Evolutionary conservation across 1,140 invertebrate genomes (phyloP).

Genomic region (Glossosoma conforme): DNA sequence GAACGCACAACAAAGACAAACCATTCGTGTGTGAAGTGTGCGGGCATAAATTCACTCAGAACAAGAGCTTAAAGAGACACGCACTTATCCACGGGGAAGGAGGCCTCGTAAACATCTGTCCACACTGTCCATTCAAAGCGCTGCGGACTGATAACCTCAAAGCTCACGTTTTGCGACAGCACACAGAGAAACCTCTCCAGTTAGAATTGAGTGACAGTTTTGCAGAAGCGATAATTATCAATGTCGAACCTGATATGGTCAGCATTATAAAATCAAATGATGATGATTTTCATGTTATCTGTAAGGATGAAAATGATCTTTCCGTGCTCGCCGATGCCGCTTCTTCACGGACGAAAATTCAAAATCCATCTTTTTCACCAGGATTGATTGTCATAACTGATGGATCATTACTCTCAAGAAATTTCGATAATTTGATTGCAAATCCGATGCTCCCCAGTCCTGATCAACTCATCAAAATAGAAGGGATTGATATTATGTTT

Average conservation of each 20-base stretch:
- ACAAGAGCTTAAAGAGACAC: slow-evolving; percentile 49
- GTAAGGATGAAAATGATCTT: slow-evolving; percentile 24
- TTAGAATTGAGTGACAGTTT: slow-evolving; percentile 36
- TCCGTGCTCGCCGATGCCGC: slow-evolving; percentile 29
- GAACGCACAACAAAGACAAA: slow-evolving; percentile 55
- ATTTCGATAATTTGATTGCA: slow-evolving; percentile 23
- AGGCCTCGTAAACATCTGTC: slow-evolving; percentile 36
- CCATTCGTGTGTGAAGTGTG: slow-evolving; percentile 50
- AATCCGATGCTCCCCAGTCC: slow-evolving; percentile 10
- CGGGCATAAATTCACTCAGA: slow-evolving; percentile 48
- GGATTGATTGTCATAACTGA: too few species aligned
- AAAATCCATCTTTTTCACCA: too few species aligned
- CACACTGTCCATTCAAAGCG: slow-evolving; percentile 48
- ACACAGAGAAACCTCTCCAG: slow-evolving; percentile 40
- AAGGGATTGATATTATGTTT: slow-evolving; percentile 11
- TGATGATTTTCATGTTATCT: too few species aligned
- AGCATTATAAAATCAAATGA: too few species aligned
- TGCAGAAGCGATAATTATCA: too few species aligned
- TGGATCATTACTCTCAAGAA: background rate
- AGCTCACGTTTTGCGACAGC: slow-evolving; percentile 46
- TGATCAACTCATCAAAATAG: slow-evolving; percentile 4
- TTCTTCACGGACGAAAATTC: slow-evolving; percentile 25
- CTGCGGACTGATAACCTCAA: slow-evolving; percentile 55
- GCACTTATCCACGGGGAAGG: slow-evolving; percentile 42
- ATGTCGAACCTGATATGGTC: background rate